Evolutionary conservation across 2,113 vertebrate genomes (phyloP), one percentile per base, ranked within the genome.

Genomic region (Oxygymnocypris stewartii): DNA sequence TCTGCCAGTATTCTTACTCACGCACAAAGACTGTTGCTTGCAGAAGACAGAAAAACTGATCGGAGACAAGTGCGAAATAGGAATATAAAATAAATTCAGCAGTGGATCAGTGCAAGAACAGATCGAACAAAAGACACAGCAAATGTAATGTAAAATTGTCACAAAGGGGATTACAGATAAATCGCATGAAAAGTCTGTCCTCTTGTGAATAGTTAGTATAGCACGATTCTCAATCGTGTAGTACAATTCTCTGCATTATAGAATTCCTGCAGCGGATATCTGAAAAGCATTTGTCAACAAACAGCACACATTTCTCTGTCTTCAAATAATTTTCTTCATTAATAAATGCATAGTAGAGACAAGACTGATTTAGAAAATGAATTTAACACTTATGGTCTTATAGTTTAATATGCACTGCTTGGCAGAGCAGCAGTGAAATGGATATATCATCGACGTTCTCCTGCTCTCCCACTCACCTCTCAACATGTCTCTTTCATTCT

Each of bases 361-460:
- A 31, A 61, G 23, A n/a, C 3, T n/a, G 57, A 61, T 57, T 51
- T 57, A 23, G 14, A 18, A 54, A 20, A 35, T 35, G 8, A 67
- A 18, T 47, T 2, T 1, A 65, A 81, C 63, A 42, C 23, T 28
- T 65, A 65, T 10, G 4, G 9, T 9, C 4, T 5, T 47, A 65
- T 44, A 28, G n/a, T 35, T 49, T 54, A 49, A 54, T 18, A 67
- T 59, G 65, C 16, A 85, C 86, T 61, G 80, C 87, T 35, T 71
- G 85, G 86, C 88, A 91, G 87, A 90, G 87, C 87, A 90, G 77
- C 86, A 71, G 63, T 73, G 78, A 87, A 88, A 83, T 89, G 88
- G 87, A 88, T 92, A 94, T 94, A 93, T 84, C 82, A 92, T 91
- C 73, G 90, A 92, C 89, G 88, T 90, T 88, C 81, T 63, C 79